Base-by-base conservation (phyloP, 2,113 vertebrate genomes). In the Pithys albifrons region DNA sequence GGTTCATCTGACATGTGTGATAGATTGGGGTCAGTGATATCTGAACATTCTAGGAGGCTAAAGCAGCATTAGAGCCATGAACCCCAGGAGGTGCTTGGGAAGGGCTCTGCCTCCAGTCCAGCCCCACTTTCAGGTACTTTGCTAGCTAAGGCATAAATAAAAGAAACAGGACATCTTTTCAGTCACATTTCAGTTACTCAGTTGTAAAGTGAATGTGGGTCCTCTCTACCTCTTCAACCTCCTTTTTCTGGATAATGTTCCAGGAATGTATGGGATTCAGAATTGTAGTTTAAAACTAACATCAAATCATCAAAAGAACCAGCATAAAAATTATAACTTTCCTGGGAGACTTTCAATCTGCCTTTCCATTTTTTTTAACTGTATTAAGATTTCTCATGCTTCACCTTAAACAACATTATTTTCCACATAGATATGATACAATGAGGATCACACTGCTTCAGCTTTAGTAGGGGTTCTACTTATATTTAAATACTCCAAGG, bases 381-480 rank as follows among this genome's bases (percentile, higher is more conserved):
- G 4, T 77, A 67, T 39, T 85, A 54, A 46, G 37, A 48, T 73
- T 82, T 64, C 45, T 88, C 5, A 19, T 57, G 29, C 18, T 77
- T 82, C 15, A 17, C 52, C 41, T 78, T 46, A 70, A 88, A 39
- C 48, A 86, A 29, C 5, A 43, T 3, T 58, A 14, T 25, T 71
- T 61, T 75, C 72, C 46, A 49, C 45, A 73, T 49, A 37, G 65
- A 77, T 89, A 17, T 46, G 43, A 12, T 59, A 35, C 55, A 19
- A 77, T 48, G 82, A 91, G 46, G 37, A 93, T 94, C 69, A 73
- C 69, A 8, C 77, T 84, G 17, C 89, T 80, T 48, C 71, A 39
- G 89, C 88, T 94, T 95, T 75, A 86, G 93, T 61, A 94, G 39
- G 84, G 94, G 82, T 96, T 92, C 67, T 91, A 91, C 94, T 95